Evolutionary conservation across 2,113 vertebrate species (phyloP), one percentile per base, ranked within the genome.

Genomic region (Mohoua ochrocephala): DNA sequence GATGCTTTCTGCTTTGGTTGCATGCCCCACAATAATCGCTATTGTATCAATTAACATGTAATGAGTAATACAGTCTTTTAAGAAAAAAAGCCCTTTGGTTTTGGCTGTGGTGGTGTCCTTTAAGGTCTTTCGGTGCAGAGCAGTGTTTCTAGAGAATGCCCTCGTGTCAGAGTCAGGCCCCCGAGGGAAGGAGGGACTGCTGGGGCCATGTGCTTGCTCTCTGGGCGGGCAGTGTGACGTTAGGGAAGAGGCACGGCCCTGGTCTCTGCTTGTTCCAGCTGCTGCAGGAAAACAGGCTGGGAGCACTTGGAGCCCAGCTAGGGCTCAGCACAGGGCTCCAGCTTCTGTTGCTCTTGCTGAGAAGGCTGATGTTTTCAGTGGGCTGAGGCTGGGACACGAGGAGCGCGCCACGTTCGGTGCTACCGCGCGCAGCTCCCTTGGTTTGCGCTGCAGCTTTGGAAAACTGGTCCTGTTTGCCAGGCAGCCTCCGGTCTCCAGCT

Each of bases 391-490:
- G 64, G 19, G 42, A 6, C 7, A 1, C 1, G 54, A 49, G 1
- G 23, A 87, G 82, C 13, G 1, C 28, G 0, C 33, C 35, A 3
- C 1, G 0, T 13, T 30, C 54, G 3, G 1, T 0, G 1, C 4
- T 5, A 12, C 24, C 13, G 0, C 0, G 2, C 18, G 21, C 13
- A 23, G 60, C 77, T 81, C 69, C 28, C 6, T 39, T 19, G 4
- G 54, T 49, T 50, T 52, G 91, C 2, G 3, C 73, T 54, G 84
- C 82, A 13, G 82, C 31, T 78, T 75, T 67, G 93, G 80, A 89
- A 63, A 79, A 85, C 83, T 70, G 82, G 75, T 80, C 87, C 87
- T 91, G 83, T 96, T 83, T 91, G 95, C 92, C 95, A 87, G 88
- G 93, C 88, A 81, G 64, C 13, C 1, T 84, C 92, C 86, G 79